phyloP scores from a whole-genome alignment of 92 coral and sea anemone genomes.

The Porites divaricata region DNA sequence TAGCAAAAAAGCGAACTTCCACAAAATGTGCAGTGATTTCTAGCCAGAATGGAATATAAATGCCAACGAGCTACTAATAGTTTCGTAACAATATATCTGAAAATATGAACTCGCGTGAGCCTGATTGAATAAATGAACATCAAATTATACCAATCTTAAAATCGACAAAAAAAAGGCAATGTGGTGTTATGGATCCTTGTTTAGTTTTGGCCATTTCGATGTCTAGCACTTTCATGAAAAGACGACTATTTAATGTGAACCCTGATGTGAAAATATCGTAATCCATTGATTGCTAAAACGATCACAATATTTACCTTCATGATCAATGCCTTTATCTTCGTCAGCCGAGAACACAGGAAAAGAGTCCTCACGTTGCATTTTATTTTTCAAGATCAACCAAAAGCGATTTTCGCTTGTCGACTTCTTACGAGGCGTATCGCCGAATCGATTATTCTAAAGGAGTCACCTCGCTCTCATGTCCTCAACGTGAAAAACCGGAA shows the following conservation, averaged over 20 bases:
- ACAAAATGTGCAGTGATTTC: no score
- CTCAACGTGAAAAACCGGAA: slow-evolving; percentile 15
- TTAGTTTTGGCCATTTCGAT: no score
- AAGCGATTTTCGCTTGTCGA: not conserved
- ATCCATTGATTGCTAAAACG: no score
- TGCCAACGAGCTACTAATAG: not conserved
- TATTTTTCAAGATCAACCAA: not conserved
- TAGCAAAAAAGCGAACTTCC: no score
- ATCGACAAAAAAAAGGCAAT: no score
- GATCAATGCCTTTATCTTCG: not conserved
- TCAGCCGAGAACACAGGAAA: not conserved
- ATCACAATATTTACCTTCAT: slow-evolving; percentile 26
- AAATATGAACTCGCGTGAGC: slow-evolving; percentile 1
- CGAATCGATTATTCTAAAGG: not conserved
- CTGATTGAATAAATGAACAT: not conserved
- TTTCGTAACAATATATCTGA: slow-evolving; percentile 3
- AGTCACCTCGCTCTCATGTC: slow-evolving; percentile 34
- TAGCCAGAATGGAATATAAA: no score
- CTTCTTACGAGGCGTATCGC: not conserved
- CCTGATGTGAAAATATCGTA: no score
- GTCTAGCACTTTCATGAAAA: no score
- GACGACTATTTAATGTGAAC: no score
- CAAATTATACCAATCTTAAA: not conserved
- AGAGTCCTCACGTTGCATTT: slow-evolving; percentile 15
- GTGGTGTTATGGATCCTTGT: no score